phyloP scores from a whole-genome alignment of 2,888 invertebrate genomes.

The Artemia sinica region DNA sequence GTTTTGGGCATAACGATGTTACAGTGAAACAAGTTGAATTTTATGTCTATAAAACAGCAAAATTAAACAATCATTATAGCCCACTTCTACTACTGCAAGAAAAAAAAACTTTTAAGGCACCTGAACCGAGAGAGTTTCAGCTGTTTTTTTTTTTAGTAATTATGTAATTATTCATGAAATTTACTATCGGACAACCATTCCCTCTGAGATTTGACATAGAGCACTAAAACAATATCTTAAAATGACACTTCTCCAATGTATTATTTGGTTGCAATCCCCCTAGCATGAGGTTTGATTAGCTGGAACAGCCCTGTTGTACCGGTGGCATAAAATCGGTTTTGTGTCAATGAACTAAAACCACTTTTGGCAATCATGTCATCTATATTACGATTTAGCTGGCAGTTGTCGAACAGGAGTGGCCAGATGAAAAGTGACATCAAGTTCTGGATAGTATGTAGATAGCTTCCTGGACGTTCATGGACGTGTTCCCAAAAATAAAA shows the following conservation, averaged over 20 bases:
- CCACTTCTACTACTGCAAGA: too few relatives aligned
- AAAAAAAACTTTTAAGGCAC: too few relatives aligned
- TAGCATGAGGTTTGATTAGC: slow-evolving; percentile 23
- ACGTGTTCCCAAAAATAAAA: slow-evolving; percentile 29
- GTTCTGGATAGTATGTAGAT: slow-evolving; percentile 26
- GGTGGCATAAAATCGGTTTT: slow-evolving; percentile 24
- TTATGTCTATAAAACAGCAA: too few relatives aligned
- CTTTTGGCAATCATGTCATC: slow-evolving; percentile 24
- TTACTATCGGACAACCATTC: too few relatives aligned
- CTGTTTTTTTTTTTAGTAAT: too few relatives aligned
- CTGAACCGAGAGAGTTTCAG: too few relatives aligned
- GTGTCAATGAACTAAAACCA: slow-evolving; percentile 26
- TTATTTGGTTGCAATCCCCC: slow-evolving; percentile 25
- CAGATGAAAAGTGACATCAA: slow-evolving; percentile 26
- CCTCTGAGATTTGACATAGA: too few relatives aligned
- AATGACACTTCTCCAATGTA: not conserved
- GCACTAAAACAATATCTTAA: too few relatives aligned
- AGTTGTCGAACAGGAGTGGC: slow-evolving; percentile 28
- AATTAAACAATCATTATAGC: too few relatives aligned
- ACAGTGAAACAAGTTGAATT: too few relatives aligned
- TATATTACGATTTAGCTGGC: slow-evolving; percentile 26
- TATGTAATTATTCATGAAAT: too few relatives aligned
- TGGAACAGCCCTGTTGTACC: slow-evolving; percentile 13
- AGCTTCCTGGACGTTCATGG: slow-evolving; percentile 24
- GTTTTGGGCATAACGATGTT: too few relatives aligned